Percentiles rank a stretch among this genome's conserved stretches.
These are phyloP conservation scores for Porites lobata DNA, from an alignment of 92 coral and sea anemone species.

Conservation along the genomic window DNA sequence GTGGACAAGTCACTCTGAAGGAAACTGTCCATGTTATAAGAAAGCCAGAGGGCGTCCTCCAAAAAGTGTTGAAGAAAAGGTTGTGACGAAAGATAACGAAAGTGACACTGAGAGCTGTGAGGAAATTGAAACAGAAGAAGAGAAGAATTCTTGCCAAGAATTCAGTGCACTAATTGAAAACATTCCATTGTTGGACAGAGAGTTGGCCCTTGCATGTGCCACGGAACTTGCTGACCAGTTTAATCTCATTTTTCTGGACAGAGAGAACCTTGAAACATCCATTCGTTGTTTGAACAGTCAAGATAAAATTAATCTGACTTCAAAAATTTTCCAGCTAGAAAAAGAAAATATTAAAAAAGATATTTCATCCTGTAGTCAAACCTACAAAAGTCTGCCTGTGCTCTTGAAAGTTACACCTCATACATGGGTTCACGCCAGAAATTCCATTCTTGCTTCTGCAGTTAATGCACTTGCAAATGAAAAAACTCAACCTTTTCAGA, in stretches of 20 bases:
- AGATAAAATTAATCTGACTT: no score
- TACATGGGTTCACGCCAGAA: neutral
- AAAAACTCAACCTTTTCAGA: neutral
- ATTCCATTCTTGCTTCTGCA: constrained; percentile 3
- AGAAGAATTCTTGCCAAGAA: constrained; percentile 15
- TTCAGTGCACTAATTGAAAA: constrained; percentile 10
- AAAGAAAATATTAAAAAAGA: no score
- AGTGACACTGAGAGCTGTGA: constrained; percentile 27
- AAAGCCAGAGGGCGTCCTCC: constrained; percentile 4
- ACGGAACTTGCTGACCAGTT: no score
- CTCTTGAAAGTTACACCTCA: neutral
- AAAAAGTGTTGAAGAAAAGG: neutral
- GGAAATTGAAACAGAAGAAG: neutral
- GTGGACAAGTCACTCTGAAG: constrained; percentile 35
- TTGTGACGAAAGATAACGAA: neutral
- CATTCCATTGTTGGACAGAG: constrained; percentile 23
- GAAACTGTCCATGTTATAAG: no score
- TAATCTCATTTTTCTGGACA: no score
- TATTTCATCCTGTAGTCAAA: no score
- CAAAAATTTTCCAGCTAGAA: no score
- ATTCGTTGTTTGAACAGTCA: no score
- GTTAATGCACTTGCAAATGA: neutral
- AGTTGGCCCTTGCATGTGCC: constrained; percentile 19
- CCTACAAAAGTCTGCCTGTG: no score
- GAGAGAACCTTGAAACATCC: no score